These are phyloP conservation scores for Leuciscus waleckii DNA, from an alignment of 2,797 vertebrate genomes.

Conservation along the genomic window DNA sequence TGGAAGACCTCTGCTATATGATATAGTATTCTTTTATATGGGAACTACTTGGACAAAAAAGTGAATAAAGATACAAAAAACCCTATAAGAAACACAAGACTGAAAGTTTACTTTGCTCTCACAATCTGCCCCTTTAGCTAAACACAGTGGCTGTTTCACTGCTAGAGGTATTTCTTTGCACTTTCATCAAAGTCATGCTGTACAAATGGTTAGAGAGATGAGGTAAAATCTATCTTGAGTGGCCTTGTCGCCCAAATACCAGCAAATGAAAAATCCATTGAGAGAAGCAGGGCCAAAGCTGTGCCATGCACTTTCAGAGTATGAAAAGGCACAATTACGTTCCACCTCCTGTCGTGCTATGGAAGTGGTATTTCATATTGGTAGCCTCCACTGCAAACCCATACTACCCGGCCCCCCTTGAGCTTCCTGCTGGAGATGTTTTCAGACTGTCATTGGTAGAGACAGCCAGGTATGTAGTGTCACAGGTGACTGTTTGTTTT, in stretches of 20 bases:
- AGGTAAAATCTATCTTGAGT: slow-evolving; percentile 65
- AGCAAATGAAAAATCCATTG: slow-evolving; percentile 77
- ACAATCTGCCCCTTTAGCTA: slow-evolving; percentile 47
- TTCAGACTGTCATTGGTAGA: slow-evolving; percentile 51
- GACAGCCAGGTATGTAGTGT: slow-evolving; percentile 19
- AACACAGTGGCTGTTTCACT: slow-evolving; percentile 56
- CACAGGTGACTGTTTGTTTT: slow-evolving; percentile 16
- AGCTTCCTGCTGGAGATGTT: slow-evolving; percentile 64
- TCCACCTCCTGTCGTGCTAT: slow-evolving; percentile 64
- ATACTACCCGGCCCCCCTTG: slow-evolving; percentile 65
- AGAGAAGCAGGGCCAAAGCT: slow-evolving; percentile 72
- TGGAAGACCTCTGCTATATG: neutral
- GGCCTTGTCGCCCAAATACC: slow-evolving; percentile 74
- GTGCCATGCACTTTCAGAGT: slow-evolving; percentile 72
- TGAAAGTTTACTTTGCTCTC: slow-evolving; percentile 33
- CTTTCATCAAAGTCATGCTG: slow-evolving; percentile 62
- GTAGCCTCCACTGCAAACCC: slow-evolving; percentile 68
- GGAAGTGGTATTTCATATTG: slow-evolving; percentile 74
- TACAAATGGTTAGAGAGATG: slow-evolving; percentile 57
- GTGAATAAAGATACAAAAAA: neutral
- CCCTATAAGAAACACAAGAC: neutral
- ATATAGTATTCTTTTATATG: neutral
- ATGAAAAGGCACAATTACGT: slow-evolving; percentile 79
- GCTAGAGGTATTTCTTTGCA: slow-evolving; percentile 59
- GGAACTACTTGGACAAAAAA: slow-evolving; percentile 1